Conservation (phyloP, 1,140 invertebrate species). For the Augochlora pura region DNA sequence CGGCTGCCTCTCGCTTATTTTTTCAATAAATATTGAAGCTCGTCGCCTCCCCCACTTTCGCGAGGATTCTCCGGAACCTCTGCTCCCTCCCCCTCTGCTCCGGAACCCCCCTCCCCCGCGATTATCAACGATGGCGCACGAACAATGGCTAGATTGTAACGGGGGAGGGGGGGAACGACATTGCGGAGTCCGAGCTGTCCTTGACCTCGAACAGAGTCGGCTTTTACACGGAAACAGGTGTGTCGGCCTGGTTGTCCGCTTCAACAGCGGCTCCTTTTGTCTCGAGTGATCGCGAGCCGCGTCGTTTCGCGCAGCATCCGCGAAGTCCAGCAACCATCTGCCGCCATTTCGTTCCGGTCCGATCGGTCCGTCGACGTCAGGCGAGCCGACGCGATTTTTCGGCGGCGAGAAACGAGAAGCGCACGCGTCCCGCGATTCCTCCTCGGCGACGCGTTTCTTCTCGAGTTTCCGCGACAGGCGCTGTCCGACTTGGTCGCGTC, state of each 20-base stretch:
- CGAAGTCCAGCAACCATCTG: neutral
- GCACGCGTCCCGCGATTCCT: neutral
- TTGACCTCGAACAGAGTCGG: constrained; percentile 3
- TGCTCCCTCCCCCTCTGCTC: too few species aligned
- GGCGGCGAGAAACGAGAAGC: too few species aligned
- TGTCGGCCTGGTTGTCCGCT: too few species aligned
- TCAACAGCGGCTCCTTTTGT: neutral
- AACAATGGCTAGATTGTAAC: too few species aligned
- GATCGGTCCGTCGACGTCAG: neutral
- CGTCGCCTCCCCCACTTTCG: too few species aligned
- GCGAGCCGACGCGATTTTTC: too few species aligned
- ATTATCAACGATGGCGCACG: too few species aligned
- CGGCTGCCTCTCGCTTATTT: too few species aligned
- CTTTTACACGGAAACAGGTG: neutral
- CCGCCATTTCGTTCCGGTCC: neutral
- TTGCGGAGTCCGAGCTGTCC: constrained; percentile 1
- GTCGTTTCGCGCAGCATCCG: neutral
- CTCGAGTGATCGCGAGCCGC: neutral
- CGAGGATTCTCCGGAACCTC: too few species aligned
- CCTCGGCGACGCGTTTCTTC: neutral
- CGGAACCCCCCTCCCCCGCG: too few species aligned
- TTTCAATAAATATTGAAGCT: too few species aligned
- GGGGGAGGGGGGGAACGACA: neutral
- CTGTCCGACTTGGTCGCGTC: neutral
- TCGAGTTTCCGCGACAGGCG: constrained; percentile 2